Conservation (phyloP, 1,140 invertebrate genomes). For the Cotesia vestalis region DNA sequence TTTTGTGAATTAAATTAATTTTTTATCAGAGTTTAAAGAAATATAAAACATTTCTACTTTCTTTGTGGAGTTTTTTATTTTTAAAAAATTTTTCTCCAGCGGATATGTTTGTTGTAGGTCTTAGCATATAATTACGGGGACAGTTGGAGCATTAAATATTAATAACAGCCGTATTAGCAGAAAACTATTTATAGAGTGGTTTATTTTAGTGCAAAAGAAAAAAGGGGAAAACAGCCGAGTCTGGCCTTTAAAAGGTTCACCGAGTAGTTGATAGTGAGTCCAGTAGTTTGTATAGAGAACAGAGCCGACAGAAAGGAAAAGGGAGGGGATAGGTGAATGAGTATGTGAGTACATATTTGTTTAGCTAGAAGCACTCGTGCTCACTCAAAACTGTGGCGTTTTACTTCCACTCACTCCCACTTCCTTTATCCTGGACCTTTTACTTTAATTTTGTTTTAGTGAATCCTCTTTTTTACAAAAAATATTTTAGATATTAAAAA, state of each 20-base stretch:
- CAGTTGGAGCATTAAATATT: no score
- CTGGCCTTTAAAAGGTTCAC: constrained; percentile 63
- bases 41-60: no score
- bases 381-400: constrained; percentile 41
- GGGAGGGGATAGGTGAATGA: constrained; percentile 56
- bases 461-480: no score
- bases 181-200: background rate
- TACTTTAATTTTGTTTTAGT: no score
- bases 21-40: no score
- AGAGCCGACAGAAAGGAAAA: constrained; percentile 53
- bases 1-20: no score
- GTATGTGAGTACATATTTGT: constrained; percentile 66
- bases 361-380: constrained; percentile 63
- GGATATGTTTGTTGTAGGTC: no score
- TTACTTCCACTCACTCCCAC: constrained; percentile 22
- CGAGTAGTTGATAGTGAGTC: constrained; percentile 35
- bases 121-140: no score
- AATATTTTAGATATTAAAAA: no score
- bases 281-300: constrained; percentile 24
- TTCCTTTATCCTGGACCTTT: no score
- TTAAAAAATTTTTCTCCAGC: no score
- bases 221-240: constrained; percentile 37
- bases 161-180: background rate
- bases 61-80: no score
- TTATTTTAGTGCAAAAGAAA: constrained; percentile 6